These are phyloP conservation scores for Rhipidura dahli DNA, from an alignment of 2,113 vertebrate species.

Conservation along the genomic window DNA sequence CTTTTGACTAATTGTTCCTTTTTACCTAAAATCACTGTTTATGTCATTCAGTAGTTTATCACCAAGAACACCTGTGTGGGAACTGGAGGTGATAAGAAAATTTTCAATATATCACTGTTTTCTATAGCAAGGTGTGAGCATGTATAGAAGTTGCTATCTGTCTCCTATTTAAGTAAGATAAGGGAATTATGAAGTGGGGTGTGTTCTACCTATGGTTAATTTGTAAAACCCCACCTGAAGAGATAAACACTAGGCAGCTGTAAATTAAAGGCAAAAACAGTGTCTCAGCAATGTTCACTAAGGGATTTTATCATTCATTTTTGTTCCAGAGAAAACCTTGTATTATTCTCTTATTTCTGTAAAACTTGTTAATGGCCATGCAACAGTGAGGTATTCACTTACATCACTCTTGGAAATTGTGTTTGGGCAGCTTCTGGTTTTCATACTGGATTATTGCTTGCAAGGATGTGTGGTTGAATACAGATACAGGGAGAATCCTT, in stretches of 20 bases:
- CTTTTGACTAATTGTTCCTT: background rate
- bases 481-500: background rate
- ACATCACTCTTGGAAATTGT: background rate
- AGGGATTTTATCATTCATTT: background rate
- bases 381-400: background rate
- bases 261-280: constrained; percentile 66
- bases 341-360: background rate
- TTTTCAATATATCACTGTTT: constrained; percentile 41
- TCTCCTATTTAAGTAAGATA: constrained; percentile 74
- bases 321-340: background rate
- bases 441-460: background rate
- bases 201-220: constrained; percentile 59
- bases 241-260: constrained; percentile 70
- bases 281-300: background rate
- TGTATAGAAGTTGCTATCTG: constrained; percentile 47
- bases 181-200: constrained; percentile 64
- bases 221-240: constrained; percentile 64
- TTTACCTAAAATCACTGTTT: constrained; percentile 69
- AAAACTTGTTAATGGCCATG: background rate
- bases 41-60: constrained; percentile 71
- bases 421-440: background rate
- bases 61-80: constrained; percentile 57
- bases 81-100: constrained; percentile 33
- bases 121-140: constrained; percentile 63
- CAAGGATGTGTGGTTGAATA: background rate